Base-by-base conservation (phyloP, 2,888 invertebrate species). In the Sphaeridia pumilis region DNA sequence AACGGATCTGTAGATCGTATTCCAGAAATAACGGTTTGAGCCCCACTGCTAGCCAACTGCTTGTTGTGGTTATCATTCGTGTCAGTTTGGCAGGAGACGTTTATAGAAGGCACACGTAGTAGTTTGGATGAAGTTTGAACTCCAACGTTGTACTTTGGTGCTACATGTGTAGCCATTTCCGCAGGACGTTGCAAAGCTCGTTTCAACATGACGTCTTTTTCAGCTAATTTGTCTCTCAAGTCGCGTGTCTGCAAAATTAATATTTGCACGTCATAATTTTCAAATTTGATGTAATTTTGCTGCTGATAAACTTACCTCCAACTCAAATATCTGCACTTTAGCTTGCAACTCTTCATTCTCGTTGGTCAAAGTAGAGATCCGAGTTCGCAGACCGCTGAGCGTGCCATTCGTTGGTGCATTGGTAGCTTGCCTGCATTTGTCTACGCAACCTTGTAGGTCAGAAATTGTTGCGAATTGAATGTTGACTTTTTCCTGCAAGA, bases 371-470 rank as follows among this genome's bases (percentile, higher is more conserved):
- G 46, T 4, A 10, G 46, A 20, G 10, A 57, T 50, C 2, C 58
- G 45, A 2, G 55, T 45, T 31, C 53, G 44, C 2, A 58, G 46
- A n/a, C 56, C 58, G 42, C 55, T 50, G 1, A 58, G 45, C 1
- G 58, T 58, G 2, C 57, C 47, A 41, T 46, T 44, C 48, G 50
- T 57, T 2, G 58, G 58, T 2, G 52, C n/a, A n/a, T n/a, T 35
- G 21, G 58, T 54, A n/a, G 52, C 56, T 50, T 57, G 57, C 24
- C 58, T 36, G 24, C 47, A 53, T 42, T 58, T 54, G 34, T 58
- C 58, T 20, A 58, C 26, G 21, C 56, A 45, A 45, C 52, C 48
- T 46, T 58, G 50, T 34, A 59, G 57, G 28, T 63, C 63, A 3
- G 63, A 58, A 2, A 63, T 58, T 36, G 50, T 52, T 24, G 53